Evolutionary conservation across 2,113 vertebrate genomes (phyloP), one percentile per base, ranked within the genome.

Genomic region (Sprattus sprattus): DNA sequence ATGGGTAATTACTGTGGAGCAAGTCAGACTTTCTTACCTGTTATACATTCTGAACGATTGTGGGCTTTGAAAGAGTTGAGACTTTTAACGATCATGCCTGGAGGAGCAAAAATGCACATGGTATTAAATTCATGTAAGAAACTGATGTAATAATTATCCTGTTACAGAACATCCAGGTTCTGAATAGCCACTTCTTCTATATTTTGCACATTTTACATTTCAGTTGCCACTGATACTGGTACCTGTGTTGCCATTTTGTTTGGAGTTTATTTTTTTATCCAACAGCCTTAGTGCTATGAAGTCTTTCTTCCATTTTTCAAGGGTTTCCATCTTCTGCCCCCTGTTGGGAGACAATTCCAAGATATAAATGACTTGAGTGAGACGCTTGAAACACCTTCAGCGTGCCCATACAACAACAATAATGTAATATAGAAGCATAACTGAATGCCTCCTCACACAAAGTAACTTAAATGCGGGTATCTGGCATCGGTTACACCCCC

Each of bases 251-350:
- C 92, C 71, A 0, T 91, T 84, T 81, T 90, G 91, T 87, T 86
- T 92, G 6, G 45, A 85, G 80, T 88, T 82, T 28, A 88, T 88
- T 57, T 89, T 93, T 84, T 88, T 91, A 85, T 93, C 93, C 82
- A 86, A 89, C 82, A 90, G 90, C 13, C 87, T 88, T 83, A 91
- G 89, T 82, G 88, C 46, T 49, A 81, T 89, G 67, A 87, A 88
- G 67, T 92, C 89, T 84, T 92, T 89, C 87, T 85, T 90, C 93
- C 94, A 88, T 89, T 92, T 91, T 80, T 93, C 91, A 81, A 86
- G 85, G 25, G 90, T 86, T 57, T 95, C 93, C 95, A 95, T 94
- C 88, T 89, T 88, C 28, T 92, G 89, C 90, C 90, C 90, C 91
- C 95, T 94, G 93, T 87, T 39, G 87, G 89, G 45, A 92, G 85